These are phyloP conservation scores for Zalophus californianus DNA, from an alignment of 2,797 vertebrate species.

Conservation along the genomic window DNA sequence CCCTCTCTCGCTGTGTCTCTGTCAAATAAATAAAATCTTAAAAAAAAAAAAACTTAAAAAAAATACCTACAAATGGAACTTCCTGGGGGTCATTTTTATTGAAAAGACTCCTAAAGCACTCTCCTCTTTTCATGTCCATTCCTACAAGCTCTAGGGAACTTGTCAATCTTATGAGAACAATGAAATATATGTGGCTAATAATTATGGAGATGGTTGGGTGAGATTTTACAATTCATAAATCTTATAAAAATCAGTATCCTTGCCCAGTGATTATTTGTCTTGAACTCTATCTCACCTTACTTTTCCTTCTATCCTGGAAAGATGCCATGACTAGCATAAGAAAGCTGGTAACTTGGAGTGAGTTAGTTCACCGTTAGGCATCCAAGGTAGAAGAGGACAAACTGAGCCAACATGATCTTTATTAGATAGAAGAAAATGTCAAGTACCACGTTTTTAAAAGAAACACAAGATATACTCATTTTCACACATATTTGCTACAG, in stretches of 20 bases:
- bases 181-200: not conserved
- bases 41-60: not conserved
- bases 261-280: not conserved
- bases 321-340: not conserved
- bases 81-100: not conserved
- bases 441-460: slow-evolving; percentile 55
- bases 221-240: slow-evolving; percentile 2
- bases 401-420: not conserved
- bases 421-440: slow-evolving; percentile 62
- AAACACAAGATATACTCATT: slow-evolving; percentile 62
- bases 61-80: slow-evolving; percentile 1
- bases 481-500: slow-evolving; percentile 67
- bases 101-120: not conserved
- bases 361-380: not conserved
- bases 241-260: slow-evolving; percentile 26
- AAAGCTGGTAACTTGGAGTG: not conserved
- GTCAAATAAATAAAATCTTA: no score
- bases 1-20: no score
- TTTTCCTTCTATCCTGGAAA: not conserved
- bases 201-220: not conserved
- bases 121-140: not conserved
- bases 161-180: not conserved
- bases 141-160: not conserved
- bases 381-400: not conserved
- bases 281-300: not conserved